These are phyloP conservation scores for Meloidogyne floridensis DNA, from an alignment of 1,140 invertebrate genomes.

Conservation along the genomic window DNA sequence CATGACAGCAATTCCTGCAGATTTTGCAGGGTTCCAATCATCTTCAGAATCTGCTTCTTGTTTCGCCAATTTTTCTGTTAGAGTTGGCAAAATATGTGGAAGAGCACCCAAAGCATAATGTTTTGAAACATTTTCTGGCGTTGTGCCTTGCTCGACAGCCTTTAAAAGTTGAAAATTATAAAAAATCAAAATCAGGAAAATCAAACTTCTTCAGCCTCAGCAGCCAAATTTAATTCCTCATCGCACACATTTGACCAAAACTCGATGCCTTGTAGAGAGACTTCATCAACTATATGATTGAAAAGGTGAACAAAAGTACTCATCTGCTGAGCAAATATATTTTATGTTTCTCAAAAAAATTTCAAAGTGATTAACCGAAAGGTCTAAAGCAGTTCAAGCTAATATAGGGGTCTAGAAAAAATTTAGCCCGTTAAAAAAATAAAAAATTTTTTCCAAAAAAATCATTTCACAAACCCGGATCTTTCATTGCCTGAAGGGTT, in stretches of 20 bases:
- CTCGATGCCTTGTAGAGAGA: slow-evolving; percentile 96
- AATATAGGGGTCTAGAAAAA: neutral
- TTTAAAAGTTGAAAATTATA: slow-evolving; percentile 41
- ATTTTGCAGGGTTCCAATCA: slow-evolving; percentile 99
- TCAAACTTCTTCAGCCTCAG: slow-evolving; percentile 82
- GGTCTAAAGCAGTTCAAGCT: too few species aligned
- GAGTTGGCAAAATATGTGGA: slow-evolving; percentile 88
- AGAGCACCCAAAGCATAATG: slow-evolving; percentile 92
- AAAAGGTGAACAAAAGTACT: neutral
- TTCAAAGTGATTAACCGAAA: neutral
- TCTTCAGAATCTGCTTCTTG: slow-evolving; percentile 79
- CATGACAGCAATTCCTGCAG: slow-evolving; percentile 98
- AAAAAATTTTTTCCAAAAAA: slow-evolving; percentile 67
- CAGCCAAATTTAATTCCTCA: slow-evolving; percentile 93
- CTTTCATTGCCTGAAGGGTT: slow-evolving; percentile 97
- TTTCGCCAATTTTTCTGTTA: slow-evolving; percentile 87
- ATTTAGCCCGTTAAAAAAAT: neutral
- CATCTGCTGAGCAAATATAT: neutral
- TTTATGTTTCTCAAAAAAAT: neutral
- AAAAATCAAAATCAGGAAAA: slow-evolving; percentile 13
- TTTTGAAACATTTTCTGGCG: slow-evolving; percentile 83
- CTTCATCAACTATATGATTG: slow-evolving; percentile 77
- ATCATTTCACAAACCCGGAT: slow-evolving; percentile 58
- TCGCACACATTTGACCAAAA: slow-evolving; percentile 99
- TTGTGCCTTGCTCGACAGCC: slow-evolving; percentile 83